Evolutionary conservation across 2,797 vertebrate genomes (phyloP).

Genomic region (Sebastes flavidus): DNA sequence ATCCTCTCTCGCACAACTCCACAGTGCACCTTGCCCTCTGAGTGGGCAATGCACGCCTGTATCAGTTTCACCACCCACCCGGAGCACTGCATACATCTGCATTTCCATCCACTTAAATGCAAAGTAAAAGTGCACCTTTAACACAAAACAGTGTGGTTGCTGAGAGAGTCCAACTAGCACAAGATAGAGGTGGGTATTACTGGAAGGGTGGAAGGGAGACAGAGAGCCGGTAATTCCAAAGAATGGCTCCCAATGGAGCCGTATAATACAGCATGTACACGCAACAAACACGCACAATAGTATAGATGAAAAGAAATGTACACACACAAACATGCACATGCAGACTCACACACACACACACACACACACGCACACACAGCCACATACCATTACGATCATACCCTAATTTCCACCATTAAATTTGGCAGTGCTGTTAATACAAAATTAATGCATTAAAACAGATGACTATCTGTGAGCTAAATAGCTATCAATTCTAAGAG

Average conservation of each 20-base stretch:
- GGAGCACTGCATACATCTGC: constrained; percentile 78
- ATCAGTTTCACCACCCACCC: constrained; percentile 86
- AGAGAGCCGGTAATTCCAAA: constrained; percentile 78
- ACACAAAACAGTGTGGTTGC: constrained; percentile 78
- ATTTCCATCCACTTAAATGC: constrained; percentile 84
- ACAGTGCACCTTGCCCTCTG: constrained; percentile 77
- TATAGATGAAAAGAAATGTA: constrained; percentile 59
- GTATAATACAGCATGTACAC: constrained; percentile 58
- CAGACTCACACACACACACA: constrained; percentile 32
- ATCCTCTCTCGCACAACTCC: constrained; percentile 75
- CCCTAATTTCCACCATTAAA: constrained; percentile 82
- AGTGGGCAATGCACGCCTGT: constrained; percentile 78
- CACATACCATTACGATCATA: constrained; percentile 74
- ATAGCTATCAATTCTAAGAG: constrained; percentile 84
- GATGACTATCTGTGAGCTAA: constrained; percentile 84
- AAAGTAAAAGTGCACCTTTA: constrained; percentile 85
- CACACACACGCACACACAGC: not conserved
- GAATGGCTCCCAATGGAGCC: constrained; percentile 75
- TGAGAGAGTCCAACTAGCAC: constrained; percentile 74
- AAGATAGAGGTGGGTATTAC: constrained; percentile 79
- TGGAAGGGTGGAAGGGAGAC: constrained; percentile 76
- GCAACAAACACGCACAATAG: constrained; percentile 63
- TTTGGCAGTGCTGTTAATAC: constrained; percentile 84
- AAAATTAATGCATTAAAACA: constrained; percentile 87
- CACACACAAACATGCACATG: constrained; percentile 31